These are phyloP conservation scores for Morinoia aosen DNA, from an alignment of 2,888 invertebrate species.

Conservation along the genomic window DNA sequence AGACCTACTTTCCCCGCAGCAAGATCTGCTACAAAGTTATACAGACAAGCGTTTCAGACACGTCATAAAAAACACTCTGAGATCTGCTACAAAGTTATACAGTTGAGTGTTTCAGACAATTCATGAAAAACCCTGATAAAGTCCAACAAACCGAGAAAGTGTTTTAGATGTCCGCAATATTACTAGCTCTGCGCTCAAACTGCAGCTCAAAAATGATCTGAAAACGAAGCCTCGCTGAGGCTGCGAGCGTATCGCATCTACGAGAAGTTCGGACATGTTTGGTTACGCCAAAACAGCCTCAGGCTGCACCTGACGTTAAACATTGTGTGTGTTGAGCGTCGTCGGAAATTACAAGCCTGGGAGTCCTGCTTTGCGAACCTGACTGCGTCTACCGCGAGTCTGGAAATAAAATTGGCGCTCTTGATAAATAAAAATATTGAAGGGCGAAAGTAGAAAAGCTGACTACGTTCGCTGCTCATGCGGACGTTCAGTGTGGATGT, in stretches of 20 bases:
- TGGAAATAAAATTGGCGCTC: not conserved
- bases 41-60: no score
- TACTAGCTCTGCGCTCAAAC: not conserved
- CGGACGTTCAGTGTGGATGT: not conserved
- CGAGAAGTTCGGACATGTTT: not conserved
- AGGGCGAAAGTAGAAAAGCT: not conserved
- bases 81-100: no score
- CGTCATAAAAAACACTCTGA: no score
- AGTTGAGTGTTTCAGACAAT: no score
- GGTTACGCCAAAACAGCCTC: not conserved
- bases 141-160: not conserved
- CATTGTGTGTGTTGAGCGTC: not conserved
- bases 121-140: no score
- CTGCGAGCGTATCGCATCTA: not conserved
- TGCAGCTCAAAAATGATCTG: not conserved
- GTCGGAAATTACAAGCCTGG: not conserved
- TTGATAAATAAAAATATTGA: not conserved
- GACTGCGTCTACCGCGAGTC: not conserved
- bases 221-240: not conserved
- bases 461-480: no score
- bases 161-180: not conserved
- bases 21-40: no score
- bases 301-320: not conserved
- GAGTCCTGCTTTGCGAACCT: not conserved
- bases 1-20: no score